phyloP scores from a whole-genome alignment of 1,140 invertebrate genomes.

The Achroia grisella region DNA sequence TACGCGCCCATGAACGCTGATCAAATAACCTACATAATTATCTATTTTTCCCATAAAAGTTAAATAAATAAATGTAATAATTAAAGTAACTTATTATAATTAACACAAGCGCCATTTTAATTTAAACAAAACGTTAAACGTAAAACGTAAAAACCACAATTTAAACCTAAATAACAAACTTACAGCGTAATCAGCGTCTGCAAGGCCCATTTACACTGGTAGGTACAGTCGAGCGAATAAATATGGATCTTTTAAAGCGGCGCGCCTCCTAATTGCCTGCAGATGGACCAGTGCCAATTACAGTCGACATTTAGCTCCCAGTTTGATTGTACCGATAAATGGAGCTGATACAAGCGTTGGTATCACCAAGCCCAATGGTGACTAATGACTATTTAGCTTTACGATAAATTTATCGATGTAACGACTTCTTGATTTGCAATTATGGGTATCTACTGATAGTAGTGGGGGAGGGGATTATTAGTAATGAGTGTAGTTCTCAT shows the following conservation, averaged over 20 bases:
- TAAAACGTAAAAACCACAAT: slow-evolving; percentile 4
- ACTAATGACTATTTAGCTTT: slow-evolving; percentile 26
- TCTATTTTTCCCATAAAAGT: too few species aligned
- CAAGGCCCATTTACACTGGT: slow-evolving; percentile 1
- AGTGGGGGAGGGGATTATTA: too few species aligned
- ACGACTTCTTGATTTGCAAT: slow-evolving; percentile 2
- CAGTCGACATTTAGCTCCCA: slow-evolving; percentile 36
- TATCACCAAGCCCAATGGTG: slow-evolving; percentile 12
- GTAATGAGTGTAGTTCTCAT: too few species aligned
- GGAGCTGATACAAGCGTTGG: slow-evolving; percentile 22
- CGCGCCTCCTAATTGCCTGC: slow-evolving; percentile 56
- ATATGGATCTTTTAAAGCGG: slow-evolving; percentile 62
- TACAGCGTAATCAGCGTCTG: slow-evolving; percentile 7
- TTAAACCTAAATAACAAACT: too few species aligned
- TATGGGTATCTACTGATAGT: too few species aligned
- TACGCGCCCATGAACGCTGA: too few species aligned
- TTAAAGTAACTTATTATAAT: too few species aligned
- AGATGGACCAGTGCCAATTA: slow-evolving; percentile 66
- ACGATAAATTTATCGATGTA: neutral
- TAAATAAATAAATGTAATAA: too few species aligned
- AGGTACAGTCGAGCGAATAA: slow-evolving; percentile 42
- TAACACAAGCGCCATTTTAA: too few species aligned
- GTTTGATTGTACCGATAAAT: slow-evolving; percentile 35
- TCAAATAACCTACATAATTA: too few species aligned
- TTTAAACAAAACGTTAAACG: slow-evolving; percentile 8